A percentile compares a stretch with the other conserved stretches of the same genome.
phyloP scores from a whole-genome alignment of 2,113 vertebrate species.

The Calyptomena viridis region DNA sequence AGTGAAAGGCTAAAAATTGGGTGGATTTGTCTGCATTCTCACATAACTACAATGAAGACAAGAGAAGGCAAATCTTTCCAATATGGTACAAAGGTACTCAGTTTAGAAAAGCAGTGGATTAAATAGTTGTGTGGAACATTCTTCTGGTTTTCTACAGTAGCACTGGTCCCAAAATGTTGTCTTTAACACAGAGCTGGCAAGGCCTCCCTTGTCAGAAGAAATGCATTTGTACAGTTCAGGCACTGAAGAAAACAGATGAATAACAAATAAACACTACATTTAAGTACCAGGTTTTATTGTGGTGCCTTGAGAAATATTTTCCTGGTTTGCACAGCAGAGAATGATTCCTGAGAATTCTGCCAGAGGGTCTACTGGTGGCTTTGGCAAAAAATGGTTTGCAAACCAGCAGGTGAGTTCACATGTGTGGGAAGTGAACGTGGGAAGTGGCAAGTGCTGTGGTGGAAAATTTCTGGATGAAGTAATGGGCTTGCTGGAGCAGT shows the following conservation, averaged over 20 bases:
- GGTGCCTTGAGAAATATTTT: neutral
- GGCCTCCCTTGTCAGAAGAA: neutral
- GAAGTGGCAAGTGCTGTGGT: neutral
- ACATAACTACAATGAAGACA: neutral
- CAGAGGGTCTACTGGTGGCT: neutral
- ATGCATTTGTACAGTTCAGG: neutral
- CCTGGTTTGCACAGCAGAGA: neutral
- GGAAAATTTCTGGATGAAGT: neutral
- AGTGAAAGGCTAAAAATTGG: neutral
- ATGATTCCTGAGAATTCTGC: neutral
- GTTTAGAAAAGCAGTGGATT: neutral
- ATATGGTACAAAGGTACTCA: neutral
- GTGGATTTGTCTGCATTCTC: neutral
- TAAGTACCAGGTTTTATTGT: neutral
- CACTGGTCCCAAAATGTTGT: neutral
- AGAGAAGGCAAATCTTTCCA: neutral
- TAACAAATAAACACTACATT: neutral
- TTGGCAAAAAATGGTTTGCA: neutral
- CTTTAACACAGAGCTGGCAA: neutral
- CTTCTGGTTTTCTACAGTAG: neutral
- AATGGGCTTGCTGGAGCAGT: neutral
- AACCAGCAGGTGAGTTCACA: neutral
- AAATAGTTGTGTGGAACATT: neutral
- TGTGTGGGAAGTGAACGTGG: neutral
- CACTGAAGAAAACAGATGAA: neutral